Evolutionary conservation across 2,797 vertebrate species (phyloP).

Genomic region (Dendrocincla fuliginosa): DNA sequence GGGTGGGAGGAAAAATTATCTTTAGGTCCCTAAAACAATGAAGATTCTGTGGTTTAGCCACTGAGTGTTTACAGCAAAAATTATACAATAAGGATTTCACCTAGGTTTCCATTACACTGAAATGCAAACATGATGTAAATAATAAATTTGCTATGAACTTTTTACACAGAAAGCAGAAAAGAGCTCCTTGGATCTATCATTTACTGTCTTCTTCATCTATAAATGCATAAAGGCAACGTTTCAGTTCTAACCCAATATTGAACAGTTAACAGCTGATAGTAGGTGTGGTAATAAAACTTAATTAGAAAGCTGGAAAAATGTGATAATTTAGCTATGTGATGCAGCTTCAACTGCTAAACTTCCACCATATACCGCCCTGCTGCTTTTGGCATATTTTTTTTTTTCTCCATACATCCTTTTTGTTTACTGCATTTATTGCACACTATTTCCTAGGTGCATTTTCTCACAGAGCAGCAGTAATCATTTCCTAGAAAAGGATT

Average conservation of each 20-base stretch:
- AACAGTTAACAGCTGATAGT: neutral
- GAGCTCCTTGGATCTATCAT: neutral
- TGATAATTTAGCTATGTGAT: neutral
- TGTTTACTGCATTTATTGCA: neutral
- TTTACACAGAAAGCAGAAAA: neutral
- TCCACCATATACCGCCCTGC: neutral
- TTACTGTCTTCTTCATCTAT: neutral
- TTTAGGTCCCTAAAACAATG: neutral
- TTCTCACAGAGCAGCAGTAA: neutral
- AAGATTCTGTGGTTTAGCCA: neutral
- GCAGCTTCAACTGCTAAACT: neutral
- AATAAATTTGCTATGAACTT: neutral
- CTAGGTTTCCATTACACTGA: neutral
- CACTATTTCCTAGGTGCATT: neutral
- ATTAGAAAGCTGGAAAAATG: neutral
- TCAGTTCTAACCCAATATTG: neutral
- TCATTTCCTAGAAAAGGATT: neutral
- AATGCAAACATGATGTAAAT: neutral
- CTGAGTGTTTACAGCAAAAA: neutral
- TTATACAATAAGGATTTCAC: neutral
- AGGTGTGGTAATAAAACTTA: neutral
- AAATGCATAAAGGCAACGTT: fast-evolving
- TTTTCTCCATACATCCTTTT: neutral
- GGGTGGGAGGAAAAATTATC: neutral
- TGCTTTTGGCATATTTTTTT: neutral